These are phyloP conservation scores for Haliclystus octoradiatus DNA, from an alignment of 30 jellyfish, hydroid and myxozoan genomes.

Conservation along the genomic window DNA sequence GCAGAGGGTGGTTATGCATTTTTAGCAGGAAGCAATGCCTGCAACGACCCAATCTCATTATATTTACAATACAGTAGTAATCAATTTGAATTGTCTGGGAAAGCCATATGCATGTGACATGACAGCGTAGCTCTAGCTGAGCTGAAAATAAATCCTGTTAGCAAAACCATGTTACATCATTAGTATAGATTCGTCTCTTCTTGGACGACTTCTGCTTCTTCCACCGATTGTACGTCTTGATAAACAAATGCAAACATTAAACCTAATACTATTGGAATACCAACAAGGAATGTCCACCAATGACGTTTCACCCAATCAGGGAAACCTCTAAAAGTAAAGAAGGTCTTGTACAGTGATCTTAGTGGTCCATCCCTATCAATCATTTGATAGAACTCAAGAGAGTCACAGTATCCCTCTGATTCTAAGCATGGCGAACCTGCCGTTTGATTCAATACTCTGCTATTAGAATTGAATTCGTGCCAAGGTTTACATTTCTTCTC, in stretches of 20 bases:
- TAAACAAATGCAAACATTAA: conserved; percentile 81
- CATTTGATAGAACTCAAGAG: conserved; percentile 74
- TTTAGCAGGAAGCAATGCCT: too few species aligned
- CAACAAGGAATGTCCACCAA: conserved; percentile 84
- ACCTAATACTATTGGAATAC: conserved; percentile 56
- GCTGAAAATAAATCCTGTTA: too few species aligned
- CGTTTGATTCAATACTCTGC: neutral
- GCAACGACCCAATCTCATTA: too few species aligned
- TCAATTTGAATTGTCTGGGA: too few species aligned
- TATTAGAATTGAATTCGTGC: conserved; percentile 19
- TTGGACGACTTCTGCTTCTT: neutral
- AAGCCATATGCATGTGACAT: too few species aligned
- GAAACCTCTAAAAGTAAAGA: conserved; percentile 85
- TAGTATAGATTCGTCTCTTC: too few species aligned
- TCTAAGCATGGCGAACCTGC: conserved; percentile 76
- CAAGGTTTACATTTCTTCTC: conserved; percentile 43
- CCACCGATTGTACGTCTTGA: conserved; percentile 40
- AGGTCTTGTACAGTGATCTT: conserved; percentile 46
- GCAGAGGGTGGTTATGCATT: too few species aligned
- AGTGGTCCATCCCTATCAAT: conserved; percentile 97
- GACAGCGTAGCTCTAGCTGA: too few species aligned
- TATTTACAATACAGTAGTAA: too few species aligned
- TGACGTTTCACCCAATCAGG: conserved; percentile 79
- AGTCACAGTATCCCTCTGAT: conserved; percentile 83
- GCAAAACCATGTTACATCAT: too few species aligned